phyloP scores from a whole-genome alignment of 2,113 vertebrate genomes.

The Fulmarus glacialis region DNA sequence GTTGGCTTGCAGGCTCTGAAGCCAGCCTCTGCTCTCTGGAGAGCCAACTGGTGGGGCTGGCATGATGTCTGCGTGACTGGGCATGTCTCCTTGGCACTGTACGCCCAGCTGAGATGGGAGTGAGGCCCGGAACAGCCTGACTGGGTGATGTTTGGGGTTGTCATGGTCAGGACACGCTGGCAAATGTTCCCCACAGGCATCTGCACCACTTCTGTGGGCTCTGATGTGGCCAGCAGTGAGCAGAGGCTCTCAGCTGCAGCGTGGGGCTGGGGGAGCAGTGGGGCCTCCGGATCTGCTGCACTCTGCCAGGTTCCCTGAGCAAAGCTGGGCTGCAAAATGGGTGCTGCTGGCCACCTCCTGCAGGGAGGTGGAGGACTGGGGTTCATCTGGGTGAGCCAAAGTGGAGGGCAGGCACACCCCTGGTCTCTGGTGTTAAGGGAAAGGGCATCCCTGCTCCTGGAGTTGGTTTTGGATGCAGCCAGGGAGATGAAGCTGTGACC shows the following conservation, averaged over 20 bases:
- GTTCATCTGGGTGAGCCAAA: background rate
- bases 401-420: background rate
- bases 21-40: background rate
- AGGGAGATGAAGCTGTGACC: background rate
- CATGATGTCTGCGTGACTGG: background rate
- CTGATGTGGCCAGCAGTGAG: background rate
- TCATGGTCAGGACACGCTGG: background rate
- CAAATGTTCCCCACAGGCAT: background rate
- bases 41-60: background rate
- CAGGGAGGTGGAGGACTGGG: background rate
- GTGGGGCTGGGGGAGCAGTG: background rate
- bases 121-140: background rate
- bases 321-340: background rate
- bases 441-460: background rate
- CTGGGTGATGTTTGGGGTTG: background rate
- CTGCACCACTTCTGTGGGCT: background rate
- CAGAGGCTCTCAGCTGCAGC: background rate
- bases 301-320: background rate
- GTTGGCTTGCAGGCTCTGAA: background rate
- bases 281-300: background rate
- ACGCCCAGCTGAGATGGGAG: background rate
- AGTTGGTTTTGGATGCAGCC: background rate
- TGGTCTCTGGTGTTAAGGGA: background rate
- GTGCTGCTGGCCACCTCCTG: background rate
- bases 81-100: background rate